phyloP scores from a whole-genome alignment of 2,888 invertebrate genomes.

The Hirtodrosophila alboralis region DNA sequence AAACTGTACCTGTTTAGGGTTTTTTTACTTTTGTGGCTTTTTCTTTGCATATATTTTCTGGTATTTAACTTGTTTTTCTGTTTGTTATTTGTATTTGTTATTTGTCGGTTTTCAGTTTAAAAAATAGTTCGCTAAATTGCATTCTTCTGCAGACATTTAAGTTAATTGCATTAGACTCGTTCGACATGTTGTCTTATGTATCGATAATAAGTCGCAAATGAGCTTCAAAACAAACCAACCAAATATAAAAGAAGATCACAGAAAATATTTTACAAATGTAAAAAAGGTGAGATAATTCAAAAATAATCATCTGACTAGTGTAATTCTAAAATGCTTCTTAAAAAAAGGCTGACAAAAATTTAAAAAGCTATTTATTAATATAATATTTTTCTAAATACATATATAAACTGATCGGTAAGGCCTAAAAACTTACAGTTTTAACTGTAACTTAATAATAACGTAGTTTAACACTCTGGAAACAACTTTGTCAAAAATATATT shows the following conservation, averaged over 20 bases:
- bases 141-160: conserved; percentile 70
- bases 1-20: conserved; percentile 32
- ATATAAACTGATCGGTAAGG: no score
- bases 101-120: conserved; percentile 29
- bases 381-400: no score
- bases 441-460: no score
- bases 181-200: conserved; percentile 60
- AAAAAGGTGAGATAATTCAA: background rate
- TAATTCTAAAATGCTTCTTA: conserved; percentile 1
- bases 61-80: conserved; percentile 38
- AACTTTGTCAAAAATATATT: no score
- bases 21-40: conserved; percentile 3
- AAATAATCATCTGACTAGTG: background rate
- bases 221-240: conserved; percentile 2
- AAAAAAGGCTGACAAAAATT: no score
- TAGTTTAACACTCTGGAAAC: no score
- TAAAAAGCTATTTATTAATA: no score
- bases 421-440: no score
- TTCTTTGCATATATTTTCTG: conserved; percentile 25
- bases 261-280: conserved; percentile 1
- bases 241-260: background rate
- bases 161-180: conserved; percentile 80
- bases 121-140: conserved; percentile 78
- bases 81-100: conserved; percentile 10
- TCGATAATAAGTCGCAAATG: conserved; percentile 33